Evolutionary conservation across 2,113 vertebrate species (phyloP).

Genomic region (Uropsilus gracilis): DNA sequence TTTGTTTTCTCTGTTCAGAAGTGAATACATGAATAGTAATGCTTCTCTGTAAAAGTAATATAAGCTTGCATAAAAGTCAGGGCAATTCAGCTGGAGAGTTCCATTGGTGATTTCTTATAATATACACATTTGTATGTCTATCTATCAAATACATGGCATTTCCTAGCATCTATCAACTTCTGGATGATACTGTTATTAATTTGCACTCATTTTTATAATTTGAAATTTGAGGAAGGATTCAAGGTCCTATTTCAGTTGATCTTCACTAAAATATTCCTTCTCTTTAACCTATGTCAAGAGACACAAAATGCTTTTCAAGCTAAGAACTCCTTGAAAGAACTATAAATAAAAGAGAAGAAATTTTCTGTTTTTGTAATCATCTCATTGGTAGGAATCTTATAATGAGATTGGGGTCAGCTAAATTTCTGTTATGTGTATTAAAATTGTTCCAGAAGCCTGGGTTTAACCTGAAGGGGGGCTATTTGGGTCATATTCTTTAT

Average conservation of each 20-base stretch:
- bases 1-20: slow-evolving; percentile 53
- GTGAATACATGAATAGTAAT: slow-evolving; percentile 43
- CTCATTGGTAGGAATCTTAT: neutral
- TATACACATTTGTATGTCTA: neutral
- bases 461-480: neutral
- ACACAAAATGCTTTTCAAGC: neutral
- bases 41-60: neutral
- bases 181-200: neutral
- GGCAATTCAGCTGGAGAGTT: neutral
- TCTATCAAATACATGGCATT: neutral
- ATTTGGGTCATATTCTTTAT: neutral
- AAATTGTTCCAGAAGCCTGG: neutral
- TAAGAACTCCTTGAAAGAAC: neutral
- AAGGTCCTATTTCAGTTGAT: neutral
- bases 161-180: neutral
- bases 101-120: neutral
- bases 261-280: neutral
- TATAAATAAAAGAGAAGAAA: neutral
- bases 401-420: neutral
- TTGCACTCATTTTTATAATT: neutral
- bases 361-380: neutral
- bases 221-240: slow-evolving; percentile 28
- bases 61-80: neutral
- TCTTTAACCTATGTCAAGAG: neutral
- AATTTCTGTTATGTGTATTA: neutral